Percentiles rank a stretch among this genome's conserved stretches.
Evolutionary conservation across 2,797 vertebrate genomes (phyloP).

Genomic region (Sitta carolinensis): DNA sequence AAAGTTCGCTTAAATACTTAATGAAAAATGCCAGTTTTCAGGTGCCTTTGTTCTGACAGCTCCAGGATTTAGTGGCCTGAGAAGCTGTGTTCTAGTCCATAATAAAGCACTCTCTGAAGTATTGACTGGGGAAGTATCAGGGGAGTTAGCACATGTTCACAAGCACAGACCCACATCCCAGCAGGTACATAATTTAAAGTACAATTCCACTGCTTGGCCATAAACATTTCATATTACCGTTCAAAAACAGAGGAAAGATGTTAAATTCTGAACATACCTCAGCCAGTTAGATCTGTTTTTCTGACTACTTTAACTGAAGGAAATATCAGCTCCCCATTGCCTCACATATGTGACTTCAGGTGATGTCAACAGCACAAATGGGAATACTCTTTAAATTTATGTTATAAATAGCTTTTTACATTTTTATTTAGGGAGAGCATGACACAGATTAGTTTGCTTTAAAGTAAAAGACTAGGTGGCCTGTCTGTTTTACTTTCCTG

Average conservation of each 20-base stretch:
- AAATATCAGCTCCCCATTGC: not conserved
- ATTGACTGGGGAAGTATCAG: not conserved
- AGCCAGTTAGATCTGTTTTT: not conserved
- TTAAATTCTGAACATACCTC: slow-evolving; percentile 16
- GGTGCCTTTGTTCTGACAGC: not conserved
- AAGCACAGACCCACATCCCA: not conserved
- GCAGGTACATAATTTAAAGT: not conserved
- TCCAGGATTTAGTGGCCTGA: not conserved
- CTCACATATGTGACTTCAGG: not conserved
- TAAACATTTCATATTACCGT: not conserved
- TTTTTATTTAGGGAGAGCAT: not conserved
- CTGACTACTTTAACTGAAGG: not conserved
- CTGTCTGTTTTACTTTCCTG: not conserved
- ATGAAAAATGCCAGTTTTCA: slow-evolving; percentile 16
- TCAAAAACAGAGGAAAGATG: not conserved
- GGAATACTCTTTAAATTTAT: not conserved
- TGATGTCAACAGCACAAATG: not conserved
- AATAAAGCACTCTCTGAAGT: not conserved
- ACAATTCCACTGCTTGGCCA: not conserved
- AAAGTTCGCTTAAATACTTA: slow-evolving; percentile 6
- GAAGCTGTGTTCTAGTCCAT: not conserved
- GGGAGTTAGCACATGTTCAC: not conserved
- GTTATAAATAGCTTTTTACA: not conserved
- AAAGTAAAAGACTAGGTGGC: not conserved
- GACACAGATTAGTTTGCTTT: not conserved